Evolutionary conservation across 2,113 vertebrate species (phyloP).

Genomic region (Psephotus haematonotus): DNA sequence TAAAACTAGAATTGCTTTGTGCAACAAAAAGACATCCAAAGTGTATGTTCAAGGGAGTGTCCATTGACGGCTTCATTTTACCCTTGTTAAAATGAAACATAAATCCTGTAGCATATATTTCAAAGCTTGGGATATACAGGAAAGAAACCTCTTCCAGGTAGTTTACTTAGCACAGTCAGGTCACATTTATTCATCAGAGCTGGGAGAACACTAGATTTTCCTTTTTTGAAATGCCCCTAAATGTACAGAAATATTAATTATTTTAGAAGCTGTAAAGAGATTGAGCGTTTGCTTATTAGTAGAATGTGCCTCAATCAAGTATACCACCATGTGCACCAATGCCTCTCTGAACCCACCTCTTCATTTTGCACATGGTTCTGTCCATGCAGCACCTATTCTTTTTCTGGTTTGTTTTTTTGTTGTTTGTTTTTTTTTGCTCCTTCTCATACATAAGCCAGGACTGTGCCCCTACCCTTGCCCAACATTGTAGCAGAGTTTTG

Average conservation of each 20-base stretch:
- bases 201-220: not conserved
- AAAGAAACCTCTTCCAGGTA: not conserved
- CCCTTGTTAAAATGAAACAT: not conserved
- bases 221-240: not conserved
- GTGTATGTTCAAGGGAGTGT: not conserved
- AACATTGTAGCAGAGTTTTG: not conserved
- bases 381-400: not conserved
- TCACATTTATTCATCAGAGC: not conserved
- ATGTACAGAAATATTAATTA: not conserved
- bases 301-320: not conserved
- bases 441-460: not conserved
- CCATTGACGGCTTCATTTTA: not conserved
- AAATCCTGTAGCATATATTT: not conserved
- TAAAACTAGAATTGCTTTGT: not conserved
- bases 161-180: not conserved
- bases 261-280: not conserved
- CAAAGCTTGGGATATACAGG: not conserved
- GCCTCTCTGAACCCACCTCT: not conserved
- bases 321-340: not conserved
- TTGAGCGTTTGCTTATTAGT: not conserved
- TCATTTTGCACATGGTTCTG: not conserved
- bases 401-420: too few relatives aligned
- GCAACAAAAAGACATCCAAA: not conserved
- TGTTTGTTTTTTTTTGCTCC: accelerated
- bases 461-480: not conserved